Evolutionary conservation across 2,888 invertebrate species (phyloP).

Genomic region (Pheosia tremula): DNA sequence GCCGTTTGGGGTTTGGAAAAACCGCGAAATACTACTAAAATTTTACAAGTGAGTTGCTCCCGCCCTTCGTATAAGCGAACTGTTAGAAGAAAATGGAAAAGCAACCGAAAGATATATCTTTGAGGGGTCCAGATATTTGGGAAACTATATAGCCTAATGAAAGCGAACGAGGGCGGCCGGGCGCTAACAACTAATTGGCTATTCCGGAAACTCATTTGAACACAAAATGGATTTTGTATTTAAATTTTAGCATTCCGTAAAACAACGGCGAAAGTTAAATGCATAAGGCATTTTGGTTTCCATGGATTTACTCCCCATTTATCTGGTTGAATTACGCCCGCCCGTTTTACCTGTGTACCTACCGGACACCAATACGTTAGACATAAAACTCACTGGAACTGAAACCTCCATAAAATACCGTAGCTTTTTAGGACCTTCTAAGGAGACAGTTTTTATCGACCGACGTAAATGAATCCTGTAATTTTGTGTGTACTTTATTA

Average conservation of each 20-base stretch:
- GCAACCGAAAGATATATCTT: slow-evolving; percentile 78
- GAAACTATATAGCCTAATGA: slow-evolving; percentile 84
- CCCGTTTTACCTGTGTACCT: slow-evolving; percentile 16
- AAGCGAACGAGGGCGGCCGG: slow-evolving; percentile 82
- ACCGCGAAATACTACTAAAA: slow-evolving; percentile 72
- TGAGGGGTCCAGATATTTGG: slow-evolving; percentile 81
- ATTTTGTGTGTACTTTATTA: too few species aligned
- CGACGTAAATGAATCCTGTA: background rate
- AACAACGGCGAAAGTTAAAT: slow-evolving; percentile 79
- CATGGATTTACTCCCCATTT: slow-evolving; percentile 55
- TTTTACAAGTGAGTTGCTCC: slow-evolving; percentile 70
- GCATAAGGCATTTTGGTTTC: slow-evolving; percentile 68
- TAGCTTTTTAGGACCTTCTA: background rate
- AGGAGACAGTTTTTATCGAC: background rate
- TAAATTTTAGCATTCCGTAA: slow-evolving; percentile 82
- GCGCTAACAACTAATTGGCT: slow-evolving; percentile 85
- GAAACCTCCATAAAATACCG: background rate
- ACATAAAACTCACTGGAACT: background rate
- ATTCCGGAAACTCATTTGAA: slow-evolving; percentile 84
- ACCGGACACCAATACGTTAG: slow-evolving; percentile 3
- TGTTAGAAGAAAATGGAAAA: slow-evolving; percentile 78
- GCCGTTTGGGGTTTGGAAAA: slow-evolving; percentile 43
- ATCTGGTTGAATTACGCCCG: slow-evolving; percentile 35
- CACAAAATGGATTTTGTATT: slow-evolving; percentile 84
- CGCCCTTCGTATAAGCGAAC: slow-evolving; percentile 64